These are phyloP conservation scores for Zenarchopterus dispar DNA, from an alignment of 2,797 vertebrate genomes.

Conservation along the genomic window DNA sequence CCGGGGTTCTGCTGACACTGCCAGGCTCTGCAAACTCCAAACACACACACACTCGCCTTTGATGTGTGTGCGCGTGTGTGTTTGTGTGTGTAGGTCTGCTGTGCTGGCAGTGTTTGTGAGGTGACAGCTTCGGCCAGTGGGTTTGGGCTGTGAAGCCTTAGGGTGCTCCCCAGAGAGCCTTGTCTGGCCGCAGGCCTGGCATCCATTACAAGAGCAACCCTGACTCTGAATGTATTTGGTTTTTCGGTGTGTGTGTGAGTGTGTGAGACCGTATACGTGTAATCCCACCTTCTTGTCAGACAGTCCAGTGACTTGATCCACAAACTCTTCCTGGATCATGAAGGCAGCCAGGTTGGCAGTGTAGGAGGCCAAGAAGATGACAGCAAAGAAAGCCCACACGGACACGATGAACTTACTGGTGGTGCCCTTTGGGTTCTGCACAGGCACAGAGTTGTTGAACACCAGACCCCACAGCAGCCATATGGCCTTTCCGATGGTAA, in stretches of 20 bases:
- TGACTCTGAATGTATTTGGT: slow-evolving; percentile 52
- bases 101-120: slow-evolving; percentile 63
- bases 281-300: slow-evolving; percentile 95
- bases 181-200: slow-evolving; percentile 71
- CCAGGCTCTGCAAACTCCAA: slow-evolving; percentile 46
- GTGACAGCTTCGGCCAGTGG: slow-evolving; percentile 71
- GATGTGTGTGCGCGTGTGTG: slow-evolving; percentile 44
- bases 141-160: slow-evolving; percentile 62
- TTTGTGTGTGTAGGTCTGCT: slow-evolving; percentile 48
- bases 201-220: slow-evolving; percentile 67
- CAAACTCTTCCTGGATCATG: slow-evolving; percentile 99
- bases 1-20: slow-evolving; percentile 72
- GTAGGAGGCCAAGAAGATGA: slow-evolving; percentile 98
- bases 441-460: slow-evolving; percentile 98
- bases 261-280: slow-evolving; percentile 31
- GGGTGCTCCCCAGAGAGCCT: slow-evolving; percentile 59
- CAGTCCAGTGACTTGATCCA: slow-evolving; percentile 97
- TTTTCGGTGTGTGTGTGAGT: slow-evolving; percentile 21
- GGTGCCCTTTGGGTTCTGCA: slow-evolving; percentile 96
- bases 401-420: slow-evolving; percentile 99
- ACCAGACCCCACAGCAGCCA: slow-evolving; percentile 99
- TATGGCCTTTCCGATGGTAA: slow-evolving; percentile 96
- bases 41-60: slow-evolving; percentile 48
- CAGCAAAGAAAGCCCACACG: slow-evolving; percentile 98
- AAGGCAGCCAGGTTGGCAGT: slow-evolving; percentile 99